Conservation (phyloP, 2,113 vertebrate genomes). For the Hucho hucho region DNA sequence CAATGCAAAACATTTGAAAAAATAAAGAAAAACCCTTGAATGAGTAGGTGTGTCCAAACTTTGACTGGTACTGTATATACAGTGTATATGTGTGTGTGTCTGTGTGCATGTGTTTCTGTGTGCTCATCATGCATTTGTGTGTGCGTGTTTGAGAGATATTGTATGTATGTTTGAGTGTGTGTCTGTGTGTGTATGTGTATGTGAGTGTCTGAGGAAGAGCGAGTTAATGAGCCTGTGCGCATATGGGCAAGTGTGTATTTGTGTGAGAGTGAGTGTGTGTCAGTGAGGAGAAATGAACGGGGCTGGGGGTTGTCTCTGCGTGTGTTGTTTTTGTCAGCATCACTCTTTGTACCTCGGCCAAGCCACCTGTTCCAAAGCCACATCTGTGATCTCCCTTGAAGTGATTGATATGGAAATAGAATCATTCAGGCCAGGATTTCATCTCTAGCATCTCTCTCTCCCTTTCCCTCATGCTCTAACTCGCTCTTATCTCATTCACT, state of each 20-base stretch:
- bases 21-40: no score
- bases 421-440: conserved; percentile 70
- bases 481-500: conserved; percentile 48
- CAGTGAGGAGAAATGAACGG: background rate
- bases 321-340: conserved; percentile 60
- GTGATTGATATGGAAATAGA: conserved; percentile 84
- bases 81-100: conserved; percentile 6
- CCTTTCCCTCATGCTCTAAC: conserved; percentile 11
- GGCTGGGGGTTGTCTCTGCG: conserved; percentile 35
- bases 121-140: background rate
- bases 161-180: background rate
- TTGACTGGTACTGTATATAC: no score
- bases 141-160: no score
- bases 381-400: conserved; percentile 80
- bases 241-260: conserved; percentile 4
- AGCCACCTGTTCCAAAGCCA: conserved; percentile 78
- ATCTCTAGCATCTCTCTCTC: conserved; percentile 35
- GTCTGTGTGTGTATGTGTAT: conserved; percentile 13
- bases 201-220: conserved; percentile 11
- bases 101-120: background rate
- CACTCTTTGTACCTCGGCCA: conserved; percentile 75
- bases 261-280: conserved; percentile 3
- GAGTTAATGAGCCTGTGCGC: conserved; percentile 28
- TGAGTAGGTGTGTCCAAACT: no score
- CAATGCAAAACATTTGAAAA: no score